Conservation (phyloP, 1,140 invertebrate species). For the Drosophila arawakana region DNA sequence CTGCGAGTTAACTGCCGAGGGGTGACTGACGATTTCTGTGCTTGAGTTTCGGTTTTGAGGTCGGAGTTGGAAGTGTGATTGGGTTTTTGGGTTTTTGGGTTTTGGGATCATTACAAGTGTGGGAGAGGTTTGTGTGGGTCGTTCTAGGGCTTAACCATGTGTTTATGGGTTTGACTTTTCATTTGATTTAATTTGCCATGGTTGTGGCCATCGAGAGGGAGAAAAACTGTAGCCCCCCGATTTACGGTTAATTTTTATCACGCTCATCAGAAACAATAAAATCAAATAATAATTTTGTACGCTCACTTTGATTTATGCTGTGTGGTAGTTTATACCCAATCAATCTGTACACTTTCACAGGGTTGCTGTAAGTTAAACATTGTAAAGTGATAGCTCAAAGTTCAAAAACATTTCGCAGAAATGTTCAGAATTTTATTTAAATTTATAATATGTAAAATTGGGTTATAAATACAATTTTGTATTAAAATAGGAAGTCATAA, state of each 20-base stretch:
- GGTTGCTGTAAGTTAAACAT: neutral
- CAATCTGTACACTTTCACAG: neutral
- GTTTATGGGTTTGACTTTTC: slow-evolving; percentile 81
- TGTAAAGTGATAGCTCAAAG: too few species aligned
- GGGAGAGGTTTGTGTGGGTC: slow-evolving; percentile 36
- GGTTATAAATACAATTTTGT: too few species aligned
- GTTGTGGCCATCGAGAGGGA: slow-evolving; percentile 25
- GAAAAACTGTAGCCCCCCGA: slow-evolving; percentile 39
- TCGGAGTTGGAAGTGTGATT: too few species aligned
- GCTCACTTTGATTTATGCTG: slow-evolving; percentile 67
- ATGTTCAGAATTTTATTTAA: too few species aligned
- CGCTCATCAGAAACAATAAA: slow-evolving; percentile 79
- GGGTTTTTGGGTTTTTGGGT: slow-evolving; percentile 1
- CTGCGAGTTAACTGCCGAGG: slow-evolving; percentile 10
- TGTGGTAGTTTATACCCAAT: slow-evolving; percentile 49
- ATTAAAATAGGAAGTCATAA: too few species aligned
- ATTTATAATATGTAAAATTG: too few species aligned
- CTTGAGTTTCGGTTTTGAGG: slow-evolving; percentile 17
- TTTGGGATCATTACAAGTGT: slow-evolving; percentile 22
- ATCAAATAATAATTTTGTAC: slow-evolving; percentile 78
- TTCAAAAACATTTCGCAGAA: too few species aligned
- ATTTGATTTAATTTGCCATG: slow-evolving; percentile 78
- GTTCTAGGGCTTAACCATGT: slow-evolving; percentile 51
- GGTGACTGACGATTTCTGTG: slow-evolving; percentile 29
- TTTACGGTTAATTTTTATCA: slow-evolving; percentile 76